Evolutionary conservation across 1,140 invertebrate species (phyloP).

Genomic region (Bicyclus anynana): DNA sequence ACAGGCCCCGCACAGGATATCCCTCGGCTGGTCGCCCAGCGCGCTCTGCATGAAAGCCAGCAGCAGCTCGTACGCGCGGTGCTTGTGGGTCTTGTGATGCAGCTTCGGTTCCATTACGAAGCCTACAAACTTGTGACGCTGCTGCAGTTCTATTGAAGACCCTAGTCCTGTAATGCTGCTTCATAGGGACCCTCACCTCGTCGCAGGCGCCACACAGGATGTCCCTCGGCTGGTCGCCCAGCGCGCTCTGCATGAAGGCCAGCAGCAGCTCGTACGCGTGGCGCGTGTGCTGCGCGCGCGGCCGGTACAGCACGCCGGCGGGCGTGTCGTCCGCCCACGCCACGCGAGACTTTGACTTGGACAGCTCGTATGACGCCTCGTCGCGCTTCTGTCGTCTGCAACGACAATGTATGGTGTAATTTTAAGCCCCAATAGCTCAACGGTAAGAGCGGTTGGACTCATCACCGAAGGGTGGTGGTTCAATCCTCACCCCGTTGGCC

Average conservation of each 20-base stretch:
- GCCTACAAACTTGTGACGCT: no score
- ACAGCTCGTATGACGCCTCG: constrained; percentile 94
- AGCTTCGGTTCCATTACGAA: no score
- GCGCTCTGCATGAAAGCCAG: constrained; percentile 98
- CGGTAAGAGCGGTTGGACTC: no score
- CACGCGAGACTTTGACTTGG: constrained; percentile 92
- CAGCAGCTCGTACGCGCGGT: constrained; percentile 98
- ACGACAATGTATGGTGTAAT: no score
- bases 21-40: constrained; percentile 97
- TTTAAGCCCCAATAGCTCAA: no score
- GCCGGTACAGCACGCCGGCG: constrained; percentile 93
- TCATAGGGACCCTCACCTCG: constrained; percentile 88
- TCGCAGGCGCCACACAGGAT: constrained; percentile 98
- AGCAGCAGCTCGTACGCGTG: constrained; percentile 98
- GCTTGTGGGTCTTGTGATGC: no score
- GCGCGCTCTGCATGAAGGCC: constrained; percentile 97
- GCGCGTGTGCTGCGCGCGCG: constrained; percentile 97
- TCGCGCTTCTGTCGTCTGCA: constrained; percentile 92
- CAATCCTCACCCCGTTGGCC: no score
- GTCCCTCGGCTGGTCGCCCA: constrained; percentile 98
- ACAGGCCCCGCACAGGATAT: constrained; percentile 97
- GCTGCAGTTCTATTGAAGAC: no score
- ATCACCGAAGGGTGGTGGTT: no score
- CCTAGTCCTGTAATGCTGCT: no score
- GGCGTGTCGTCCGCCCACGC: constrained; percentile 95